Percentiles rank a stretch among this genome's conserved stretches.
phyloP scores from a whole-genome alignment of 1,140 invertebrate species.

The Metopolophium dirhodum region DNA sequence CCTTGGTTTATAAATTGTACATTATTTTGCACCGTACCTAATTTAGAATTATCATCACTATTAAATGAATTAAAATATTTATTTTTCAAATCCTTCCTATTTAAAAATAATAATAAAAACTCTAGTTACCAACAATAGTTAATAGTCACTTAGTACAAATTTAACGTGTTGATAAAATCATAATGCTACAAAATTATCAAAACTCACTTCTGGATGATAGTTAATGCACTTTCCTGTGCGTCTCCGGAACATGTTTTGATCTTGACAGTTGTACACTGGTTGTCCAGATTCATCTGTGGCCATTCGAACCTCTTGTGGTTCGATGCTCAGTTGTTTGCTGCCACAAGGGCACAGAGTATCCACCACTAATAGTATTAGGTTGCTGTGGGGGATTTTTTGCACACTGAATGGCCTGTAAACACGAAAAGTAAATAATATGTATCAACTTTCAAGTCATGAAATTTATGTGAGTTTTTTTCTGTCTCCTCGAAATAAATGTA shows the following conservation, averaged over 20 bases:
- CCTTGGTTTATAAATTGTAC: too few species aligned
- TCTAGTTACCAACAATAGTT: not conserved
- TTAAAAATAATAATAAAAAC: not conserved
- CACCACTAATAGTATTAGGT: slow-evolving; percentile 86
- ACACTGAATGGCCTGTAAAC: slow-evolving; percentile 83
- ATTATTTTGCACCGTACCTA: too few species aligned
- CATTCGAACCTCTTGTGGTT: slow-evolving; percentile 74
- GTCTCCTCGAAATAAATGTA: too few species aligned
- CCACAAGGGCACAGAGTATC: slow-evolving; percentile 89
- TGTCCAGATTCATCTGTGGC: slow-evolving; percentile 61
- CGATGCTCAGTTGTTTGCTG: slow-evolving; percentile 81
- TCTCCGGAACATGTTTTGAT: slow-evolving; percentile 69
- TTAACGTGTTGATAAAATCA: not conserved
- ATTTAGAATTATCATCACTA: too few species aligned
- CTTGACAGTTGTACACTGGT: slow-evolving; percentile 66
- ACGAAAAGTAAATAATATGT: not conserved
- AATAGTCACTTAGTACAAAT: not conserved
- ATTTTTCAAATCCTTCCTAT: not conserved
- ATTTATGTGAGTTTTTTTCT: not conserved
- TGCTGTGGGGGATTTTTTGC: slow-evolving; percentile 89
- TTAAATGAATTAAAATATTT: not conserved
- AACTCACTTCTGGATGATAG: slow-evolving; percentile 80
- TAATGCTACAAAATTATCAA: not conserved
- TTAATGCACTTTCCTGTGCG: slow-evolving; percentile 82
- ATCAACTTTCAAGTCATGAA: not conserved